Base-by-base conservation (phyloP, 2,888 invertebrate species). In the Eutolmus rufibarbis region DNA sequence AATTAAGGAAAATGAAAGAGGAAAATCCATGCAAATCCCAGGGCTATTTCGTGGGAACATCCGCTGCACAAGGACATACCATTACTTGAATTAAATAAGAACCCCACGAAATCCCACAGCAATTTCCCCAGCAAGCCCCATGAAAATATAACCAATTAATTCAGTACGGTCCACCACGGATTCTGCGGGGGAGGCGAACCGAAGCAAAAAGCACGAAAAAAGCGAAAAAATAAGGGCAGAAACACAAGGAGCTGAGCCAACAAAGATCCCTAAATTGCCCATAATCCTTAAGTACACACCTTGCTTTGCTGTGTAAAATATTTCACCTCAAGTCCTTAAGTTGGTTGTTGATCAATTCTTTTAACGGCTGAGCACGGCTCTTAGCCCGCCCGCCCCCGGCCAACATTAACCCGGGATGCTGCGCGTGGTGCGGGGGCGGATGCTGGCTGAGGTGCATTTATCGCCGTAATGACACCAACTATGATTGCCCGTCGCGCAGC, bases 101-200 rank as follows among this genome's bases (percentile, higher is more conserved):
- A 82, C 82, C 82, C 57, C 57, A 56, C 57, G 16, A 82, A 57
- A 82, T 82, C 82, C 82, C 66, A 37, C 57, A 82, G 82, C 82
- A 82, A 82, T 57, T 82, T 57, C 82, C 82, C 46, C 82, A 66
- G 56, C 66, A 82, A 82, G 82, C 82, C 57, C 19, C 57, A 82
- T 82, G 82, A 82, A 82, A 82, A 82, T 82, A 82, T 82, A 82
- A 82, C 82, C 82, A 82, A 82, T 82, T 82, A 82, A 82, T 57
- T 82, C 82, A 82, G 82, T 7, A 82, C 56, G 79, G 51, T 79
- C 51, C 51, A 31, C 79, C 31, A 23, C 31, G 46, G 51, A 2
- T 79, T 28, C 51, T 9, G 9, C 12, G 66, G 28, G 66, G 28
- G 66, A 2, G 66, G 51, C n/a, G n/a, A n/a, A 23, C 19, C 19